phyloP scores from a whole-genome alignment of 2,797 vertebrate genomes.

The Myotis planiceps region DNA sequence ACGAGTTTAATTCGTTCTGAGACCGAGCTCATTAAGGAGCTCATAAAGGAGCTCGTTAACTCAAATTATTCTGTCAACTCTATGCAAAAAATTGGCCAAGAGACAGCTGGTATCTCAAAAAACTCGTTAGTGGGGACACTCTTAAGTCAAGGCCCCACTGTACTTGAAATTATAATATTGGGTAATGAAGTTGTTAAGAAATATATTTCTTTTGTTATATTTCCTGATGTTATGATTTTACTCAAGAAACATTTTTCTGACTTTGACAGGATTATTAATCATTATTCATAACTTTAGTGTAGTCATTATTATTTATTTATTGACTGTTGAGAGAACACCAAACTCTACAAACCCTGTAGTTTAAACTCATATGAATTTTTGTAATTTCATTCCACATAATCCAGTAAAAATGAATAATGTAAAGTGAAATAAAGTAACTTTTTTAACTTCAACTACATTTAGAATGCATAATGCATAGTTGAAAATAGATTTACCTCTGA shows the following conservation, averaged over 20 bases:
- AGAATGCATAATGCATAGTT: not conserved
- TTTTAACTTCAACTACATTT: conserved; percentile 36
- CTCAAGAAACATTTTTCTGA: not conserved
- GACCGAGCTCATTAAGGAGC: no score
- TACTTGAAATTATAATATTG: conserved; percentile 42
- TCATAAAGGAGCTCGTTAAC: no score
- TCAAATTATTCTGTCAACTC: no score
- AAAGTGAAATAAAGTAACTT: not conserved
- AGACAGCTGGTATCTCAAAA: no score
- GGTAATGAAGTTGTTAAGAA: conserved; percentile 50
- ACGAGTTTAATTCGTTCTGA: no score
- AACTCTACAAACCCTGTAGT: not conserved
- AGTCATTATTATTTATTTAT: conserved; percentile 31
- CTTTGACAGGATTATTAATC: not conserved
- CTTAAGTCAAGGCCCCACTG: no score
- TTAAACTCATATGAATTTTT: conserved; percentile 1
- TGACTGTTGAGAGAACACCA: not conserved
- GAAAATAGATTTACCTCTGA: conserved; percentile 39
- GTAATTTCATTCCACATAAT: conserved; percentile 33
- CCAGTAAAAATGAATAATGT: conserved; percentile 19
- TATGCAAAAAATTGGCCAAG: no score
- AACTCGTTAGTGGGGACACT: no score
- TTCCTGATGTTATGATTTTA: conserved; percentile 52
- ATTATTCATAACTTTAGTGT: conserved; percentile 21
- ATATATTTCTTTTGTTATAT: conserved; percentile 21